phyloP scores from a whole-genome alignment of 2,113 vertebrate genomes.

The Platichthys stellatus region DNA sequence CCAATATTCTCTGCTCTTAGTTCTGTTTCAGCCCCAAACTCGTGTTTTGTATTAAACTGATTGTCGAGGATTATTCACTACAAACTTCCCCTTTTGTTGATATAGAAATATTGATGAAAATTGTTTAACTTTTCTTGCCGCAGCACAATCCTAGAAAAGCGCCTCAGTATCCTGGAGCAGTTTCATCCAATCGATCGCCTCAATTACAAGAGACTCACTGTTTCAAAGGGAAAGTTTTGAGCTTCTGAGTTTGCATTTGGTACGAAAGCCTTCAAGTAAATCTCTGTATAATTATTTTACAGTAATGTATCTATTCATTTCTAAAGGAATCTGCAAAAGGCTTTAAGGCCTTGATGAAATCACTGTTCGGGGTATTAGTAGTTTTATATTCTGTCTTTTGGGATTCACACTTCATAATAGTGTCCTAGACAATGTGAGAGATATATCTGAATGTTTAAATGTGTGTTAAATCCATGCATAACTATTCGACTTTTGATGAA shows the following conservation, averaged over 20 bases:
- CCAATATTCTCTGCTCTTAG: no score
- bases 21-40: no score
- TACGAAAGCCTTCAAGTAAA: neutral
- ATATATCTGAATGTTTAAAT: constrained; percentile 14
- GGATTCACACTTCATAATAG: neutral
- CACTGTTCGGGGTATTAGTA: neutral
- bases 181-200: no score
- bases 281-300: neutral
- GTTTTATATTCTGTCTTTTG: constrained; percentile 4
- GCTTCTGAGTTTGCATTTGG: constrained; percentile 1
- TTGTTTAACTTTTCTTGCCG: no score
- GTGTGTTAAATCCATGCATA: neutral
- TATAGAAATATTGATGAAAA: no score
- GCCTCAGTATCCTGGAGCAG: no score
- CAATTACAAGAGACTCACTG: neutral
- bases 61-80: no score
- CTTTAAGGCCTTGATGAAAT: constrained; percentile 16
- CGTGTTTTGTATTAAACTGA: no score
- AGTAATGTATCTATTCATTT: neutral
- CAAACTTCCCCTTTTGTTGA: no score
- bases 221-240: neutral
- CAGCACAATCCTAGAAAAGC: no score
- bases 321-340: neutral
- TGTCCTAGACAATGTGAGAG: neutral
- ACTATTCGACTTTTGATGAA: neutral